These are phyloP conservation scores for Sebastes itinus DNA, from an alignment of 2,797 vertebrate species.

Conservation along the genomic window DNA sequence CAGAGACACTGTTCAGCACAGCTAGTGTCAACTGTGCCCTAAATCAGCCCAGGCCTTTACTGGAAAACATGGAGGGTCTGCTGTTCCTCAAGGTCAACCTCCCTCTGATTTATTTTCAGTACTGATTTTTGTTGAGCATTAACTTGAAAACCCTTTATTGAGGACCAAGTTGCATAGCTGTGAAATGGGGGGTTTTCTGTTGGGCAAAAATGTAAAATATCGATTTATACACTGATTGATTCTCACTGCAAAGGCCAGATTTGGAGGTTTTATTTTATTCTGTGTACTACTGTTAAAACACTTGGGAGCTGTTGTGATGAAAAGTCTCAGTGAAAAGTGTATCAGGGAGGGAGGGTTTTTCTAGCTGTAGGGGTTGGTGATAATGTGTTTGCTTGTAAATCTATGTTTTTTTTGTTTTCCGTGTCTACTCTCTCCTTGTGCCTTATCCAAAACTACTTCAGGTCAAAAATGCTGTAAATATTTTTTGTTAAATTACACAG, in stretches of 20 bases:
- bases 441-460: constrained; percentile 96
- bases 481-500: constrained; percentile 80
- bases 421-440: constrained; percentile 90
- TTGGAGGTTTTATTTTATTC: constrained; percentile 71
- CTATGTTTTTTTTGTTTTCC: constrained; percentile 67
- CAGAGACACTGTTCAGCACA: constrained; percentile 95
- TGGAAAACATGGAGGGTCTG: constrained; percentile 96
- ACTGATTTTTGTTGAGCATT: constrained; percentile 85
- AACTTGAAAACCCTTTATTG: constrained; percentile 72
- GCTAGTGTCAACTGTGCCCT: constrained; percentile 88
- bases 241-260: constrained; percentile 75
- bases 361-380: constrained; percentile 83
- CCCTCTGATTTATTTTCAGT: constrained; percentile 98
- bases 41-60: constrained; percentile 89
- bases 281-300: constrained; percentile 85
- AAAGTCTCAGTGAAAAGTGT: constrained; percentile 79
- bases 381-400: constrained; percentile 80
- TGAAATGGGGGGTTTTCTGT: constrained; percentile 69
- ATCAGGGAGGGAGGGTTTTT: constrained; percentile 83
- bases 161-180: constrained; percentile 82
- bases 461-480: constrained; percentile 94
- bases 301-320: constrained; percentile 79
- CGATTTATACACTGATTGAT: constrained; percentile 74
- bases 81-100: constrained; percentile 99
- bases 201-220: constrained; percentile 71